These are phyloP conservation scores for Pteronura brasiliensis DNA, from an alignment of 2,113 vertebrate species.

Conservation along the genomic window DNA sequence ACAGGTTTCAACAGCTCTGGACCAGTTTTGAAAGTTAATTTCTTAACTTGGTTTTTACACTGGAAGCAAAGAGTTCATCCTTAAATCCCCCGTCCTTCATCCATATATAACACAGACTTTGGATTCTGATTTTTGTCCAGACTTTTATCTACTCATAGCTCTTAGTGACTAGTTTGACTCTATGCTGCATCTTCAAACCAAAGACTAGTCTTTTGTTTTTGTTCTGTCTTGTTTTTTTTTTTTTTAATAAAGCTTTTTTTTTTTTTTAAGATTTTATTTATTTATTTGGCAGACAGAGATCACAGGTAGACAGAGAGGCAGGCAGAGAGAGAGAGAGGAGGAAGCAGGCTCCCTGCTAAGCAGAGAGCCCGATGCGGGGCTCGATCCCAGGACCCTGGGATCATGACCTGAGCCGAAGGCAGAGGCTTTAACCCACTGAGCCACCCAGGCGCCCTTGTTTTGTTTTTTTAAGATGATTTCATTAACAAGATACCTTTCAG, in stretches of 20 bases:
- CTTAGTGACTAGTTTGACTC: not conserved
- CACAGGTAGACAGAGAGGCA: too few species aligned
- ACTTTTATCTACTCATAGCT: not conserved
- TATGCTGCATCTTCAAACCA: not conserved
- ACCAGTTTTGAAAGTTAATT: conserved; percentile 8
- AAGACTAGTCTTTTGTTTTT: not conserved
- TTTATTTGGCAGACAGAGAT: too few species aligned
- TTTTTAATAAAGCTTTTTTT: too few species aligned
- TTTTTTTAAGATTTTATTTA: not conserved
- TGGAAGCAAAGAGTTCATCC: not conserved
- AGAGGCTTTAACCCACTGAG: too few species aligned
- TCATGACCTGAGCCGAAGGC: too few species aligned
- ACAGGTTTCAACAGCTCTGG: not conserved
- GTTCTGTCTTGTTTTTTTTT: not conserved
- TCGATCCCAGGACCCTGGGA: too few species aligned
- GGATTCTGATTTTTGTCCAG: not conserved
- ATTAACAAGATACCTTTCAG: not conserved
- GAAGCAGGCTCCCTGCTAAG: too few species aligned
- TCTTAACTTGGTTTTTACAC: not conserved
- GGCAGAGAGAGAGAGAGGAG: too few species aligned
- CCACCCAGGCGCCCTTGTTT: too few species aligned
- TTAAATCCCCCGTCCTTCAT: not conserved
- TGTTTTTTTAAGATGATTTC: not conserved
- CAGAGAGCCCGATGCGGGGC: too few species aligned
- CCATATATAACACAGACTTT: not conserved